Conservation (phyloP, 2,888 invertebrate genomes). For the Zelleria hepariella region DNA sequence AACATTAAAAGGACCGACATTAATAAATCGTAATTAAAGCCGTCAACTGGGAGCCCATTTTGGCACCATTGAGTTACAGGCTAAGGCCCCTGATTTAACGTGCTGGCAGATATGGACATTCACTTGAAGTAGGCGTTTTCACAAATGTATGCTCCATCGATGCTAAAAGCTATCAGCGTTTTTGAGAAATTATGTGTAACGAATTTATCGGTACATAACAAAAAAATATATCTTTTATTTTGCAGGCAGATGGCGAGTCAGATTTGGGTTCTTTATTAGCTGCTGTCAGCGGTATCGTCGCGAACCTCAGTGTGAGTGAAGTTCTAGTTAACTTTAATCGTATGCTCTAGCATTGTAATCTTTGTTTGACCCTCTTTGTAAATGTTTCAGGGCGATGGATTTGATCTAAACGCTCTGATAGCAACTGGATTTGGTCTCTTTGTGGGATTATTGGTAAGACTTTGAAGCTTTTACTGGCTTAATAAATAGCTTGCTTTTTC, state of each 20-base stretch:
- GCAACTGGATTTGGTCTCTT: slow-evolving; percentile 57
- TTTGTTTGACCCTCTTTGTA: slow-evolving; percentile 5
- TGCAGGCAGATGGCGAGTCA: slow-evolving; percentile 58
- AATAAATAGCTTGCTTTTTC: too few species aligned
- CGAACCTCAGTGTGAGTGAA: slow-evolving; percentile 56
- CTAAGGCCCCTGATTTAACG: too few species aligned
- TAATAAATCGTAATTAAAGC: too few species aligned
- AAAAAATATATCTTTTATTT: slow-evolving; percentile 11
- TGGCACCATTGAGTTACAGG: too few species aligned
- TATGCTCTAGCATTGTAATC: too few species aligned
- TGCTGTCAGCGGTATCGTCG: slow-evolving; percentile 58
- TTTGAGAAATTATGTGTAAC: too few species aligned
- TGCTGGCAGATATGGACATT: too few species aligned
- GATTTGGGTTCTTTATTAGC: slow-evolving; percentile 58
- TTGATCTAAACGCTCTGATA: slow-evolving; percentile 55
- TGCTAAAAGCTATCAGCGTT: too few species aligned
- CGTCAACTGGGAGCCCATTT: too few species aligned
- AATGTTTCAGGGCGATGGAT: slow-evolving; percentile 55
- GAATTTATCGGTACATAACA: background rate
- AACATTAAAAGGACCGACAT: too few species aligned
- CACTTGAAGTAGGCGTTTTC: too few species aligned
- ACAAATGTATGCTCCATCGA: too few species aligned
- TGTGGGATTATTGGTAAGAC: slow-evolving; percentile 55
- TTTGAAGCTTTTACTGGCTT: background rate
- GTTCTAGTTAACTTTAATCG: background rate